Conservation (phyloP, 2,113 vertebrate genomes). For the Pluvianellus socialis region DNA sequence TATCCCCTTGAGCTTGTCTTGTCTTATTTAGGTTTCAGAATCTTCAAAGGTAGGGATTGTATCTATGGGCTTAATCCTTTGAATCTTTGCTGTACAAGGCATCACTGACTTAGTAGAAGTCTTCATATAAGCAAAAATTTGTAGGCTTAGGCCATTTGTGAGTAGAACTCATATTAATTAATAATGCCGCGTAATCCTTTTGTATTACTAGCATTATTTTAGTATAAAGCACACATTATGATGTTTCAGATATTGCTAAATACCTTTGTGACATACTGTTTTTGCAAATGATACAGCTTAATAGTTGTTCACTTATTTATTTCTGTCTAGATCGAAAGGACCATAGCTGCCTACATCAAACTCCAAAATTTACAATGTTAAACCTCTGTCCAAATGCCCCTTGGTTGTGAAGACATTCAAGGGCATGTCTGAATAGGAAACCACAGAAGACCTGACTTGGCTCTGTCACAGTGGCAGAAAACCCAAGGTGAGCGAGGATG, state of each 20-base stretch:
- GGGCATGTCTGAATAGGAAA: background rate
- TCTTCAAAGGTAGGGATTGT: background rate
- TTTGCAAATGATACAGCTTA: background rate
- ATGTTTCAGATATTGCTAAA: background rate
- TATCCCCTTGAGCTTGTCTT: background rate
- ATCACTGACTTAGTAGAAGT: background rate
- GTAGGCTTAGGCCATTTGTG: background rate
- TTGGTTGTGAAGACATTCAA: background rate
- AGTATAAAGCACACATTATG: background rate
- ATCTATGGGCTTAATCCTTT: background rate
- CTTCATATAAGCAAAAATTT: background rate
- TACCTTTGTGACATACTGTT: background rate
- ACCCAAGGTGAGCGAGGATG: background rate
- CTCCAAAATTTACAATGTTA: background rate
- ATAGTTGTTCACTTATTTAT: background rate
- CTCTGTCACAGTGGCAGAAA: background rate
- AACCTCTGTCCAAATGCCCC: background rate
- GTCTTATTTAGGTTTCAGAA: constrained; percentile 11
- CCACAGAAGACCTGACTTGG: background rate
- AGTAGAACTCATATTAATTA: background rate
- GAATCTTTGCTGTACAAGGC: background rate
- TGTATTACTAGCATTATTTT: background rate
- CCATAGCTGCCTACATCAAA: background rate
- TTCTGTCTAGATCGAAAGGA: background rate
- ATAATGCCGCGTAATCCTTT: background rate